These are phyloP conservation scores for Sebastolobus altivelis DNA, from an alignment of 2,797 vertebrate species.

Conservation along the genomic window DNA sequence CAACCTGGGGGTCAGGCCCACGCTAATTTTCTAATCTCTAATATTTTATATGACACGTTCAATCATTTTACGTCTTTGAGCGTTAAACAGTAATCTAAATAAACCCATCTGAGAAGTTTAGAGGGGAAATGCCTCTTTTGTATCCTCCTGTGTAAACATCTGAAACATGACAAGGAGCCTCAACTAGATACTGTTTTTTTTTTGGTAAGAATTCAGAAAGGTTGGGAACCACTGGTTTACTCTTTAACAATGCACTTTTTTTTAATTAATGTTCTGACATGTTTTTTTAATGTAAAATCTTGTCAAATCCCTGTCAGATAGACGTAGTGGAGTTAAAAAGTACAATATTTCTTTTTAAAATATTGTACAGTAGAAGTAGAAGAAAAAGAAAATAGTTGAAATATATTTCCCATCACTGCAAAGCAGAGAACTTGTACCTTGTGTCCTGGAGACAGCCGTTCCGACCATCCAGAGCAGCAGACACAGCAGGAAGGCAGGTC, in stretches of 20 bases:
- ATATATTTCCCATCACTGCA: background rate
- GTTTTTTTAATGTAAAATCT: background rate
- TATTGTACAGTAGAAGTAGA: background rate
- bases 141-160: background rate
- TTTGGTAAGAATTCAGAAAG: background rate
- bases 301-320: background rate
- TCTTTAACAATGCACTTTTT: background rate
- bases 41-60: background rate
- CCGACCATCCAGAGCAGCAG: constrained; percentile 73
- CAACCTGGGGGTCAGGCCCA: background rate
- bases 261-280: too few relatives aligned
- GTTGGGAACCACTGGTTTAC: background rate
- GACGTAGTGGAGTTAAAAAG: background rate
- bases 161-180: too few relatives aligned
- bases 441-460: constrained; percentile 46
- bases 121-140: background rate
- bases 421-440: constrained; percentile 56
- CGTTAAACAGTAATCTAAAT: too few relatives aligned
- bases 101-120: background rate
- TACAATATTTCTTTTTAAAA: background rate
- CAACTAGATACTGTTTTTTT: background rate
- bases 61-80: background rate
- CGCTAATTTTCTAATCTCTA: background rate
- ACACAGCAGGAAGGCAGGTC: constrained; percentile 39
- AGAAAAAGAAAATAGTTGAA: too few relatives aligned